Evolutionary conservation across 2,797 vertebrate genomes (phyloP).

Genomic region (Australoheros facetus): DNA sequence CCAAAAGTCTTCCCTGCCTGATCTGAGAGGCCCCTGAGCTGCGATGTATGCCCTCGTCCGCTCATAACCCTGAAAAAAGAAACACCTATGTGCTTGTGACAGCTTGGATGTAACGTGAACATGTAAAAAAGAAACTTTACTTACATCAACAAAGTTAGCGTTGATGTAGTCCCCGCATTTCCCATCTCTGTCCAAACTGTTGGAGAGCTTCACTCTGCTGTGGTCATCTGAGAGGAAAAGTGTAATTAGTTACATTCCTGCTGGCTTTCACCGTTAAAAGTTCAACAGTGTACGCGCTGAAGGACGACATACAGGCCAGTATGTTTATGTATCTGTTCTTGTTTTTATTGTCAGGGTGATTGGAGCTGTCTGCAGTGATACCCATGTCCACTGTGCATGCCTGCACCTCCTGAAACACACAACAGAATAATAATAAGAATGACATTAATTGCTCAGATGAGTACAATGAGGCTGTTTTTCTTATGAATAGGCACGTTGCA

Average conservation of each 20-base stretch:
- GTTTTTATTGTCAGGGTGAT: conserved; percentile 94
- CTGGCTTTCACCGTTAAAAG: background rate
- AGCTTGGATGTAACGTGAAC: background rate
- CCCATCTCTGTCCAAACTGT: conserved; percentile 88
- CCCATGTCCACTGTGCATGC: conserved; percentile 91
- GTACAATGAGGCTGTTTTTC: background rate
- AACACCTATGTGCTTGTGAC: rapidly evolving
- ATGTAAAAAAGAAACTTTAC: conserved; percentile 40
- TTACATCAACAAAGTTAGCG: conserved; percentile 96
- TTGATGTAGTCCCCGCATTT: conserved; percentile 95
- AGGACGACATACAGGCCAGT: conserved; percentile 87
- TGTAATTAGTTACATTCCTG: background rate
- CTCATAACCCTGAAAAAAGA: conserved; percentile 87
- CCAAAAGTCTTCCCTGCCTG: conserved; percentile 96
- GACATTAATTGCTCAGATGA: background rate
- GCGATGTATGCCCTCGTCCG: conserved; percentile 93
- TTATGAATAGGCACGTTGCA: background rate
- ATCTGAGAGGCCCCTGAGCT: conserved; percentile 93
- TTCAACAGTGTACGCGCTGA: background rate
- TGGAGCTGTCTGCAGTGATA: conserved; percentile 92
- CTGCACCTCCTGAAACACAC: conserved; percentile 89
- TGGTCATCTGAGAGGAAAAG: conserved; percentile 87
- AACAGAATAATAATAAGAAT: background rate
- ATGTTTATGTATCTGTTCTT: conserved; percentile 98
- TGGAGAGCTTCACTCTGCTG: conserved; percentile 92